Conservation (phyloP, 2,113 vertebrate genomes). For the Martes martes region DNA sequence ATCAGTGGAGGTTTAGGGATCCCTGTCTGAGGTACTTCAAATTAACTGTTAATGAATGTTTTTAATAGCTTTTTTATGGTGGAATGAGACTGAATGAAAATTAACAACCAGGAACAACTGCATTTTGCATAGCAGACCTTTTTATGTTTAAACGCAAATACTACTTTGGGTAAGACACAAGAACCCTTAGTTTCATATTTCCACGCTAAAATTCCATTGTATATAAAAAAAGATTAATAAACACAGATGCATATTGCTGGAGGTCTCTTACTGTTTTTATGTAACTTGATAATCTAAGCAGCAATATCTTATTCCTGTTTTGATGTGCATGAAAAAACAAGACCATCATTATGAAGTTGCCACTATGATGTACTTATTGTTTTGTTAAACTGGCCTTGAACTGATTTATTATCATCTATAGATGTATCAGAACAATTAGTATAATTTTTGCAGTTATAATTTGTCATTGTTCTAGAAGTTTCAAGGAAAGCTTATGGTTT, state of each 20-base stretch:
- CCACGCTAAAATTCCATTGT: neutral
- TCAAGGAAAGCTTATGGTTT: neutral
- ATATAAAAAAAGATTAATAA: neutral
- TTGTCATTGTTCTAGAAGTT: neutral
- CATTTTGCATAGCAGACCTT: conserved; percentile 57
- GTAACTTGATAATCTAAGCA: neutral
- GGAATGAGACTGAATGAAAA: conserved; percentile 69
- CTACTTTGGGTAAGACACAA: conserved; percentile 56
- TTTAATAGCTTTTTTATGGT: conserved; percentile 78
- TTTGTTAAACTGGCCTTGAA: neutral
- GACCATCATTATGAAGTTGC: neutral
- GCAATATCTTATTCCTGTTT: neutral
- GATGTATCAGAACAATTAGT: neutral
- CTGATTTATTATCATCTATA: neutral
- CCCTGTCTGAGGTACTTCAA: conserved; percentile 74
- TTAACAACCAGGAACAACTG: conserved; percentile 39
- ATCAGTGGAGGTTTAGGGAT: conserved; percentile 73
- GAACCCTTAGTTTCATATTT: conserved; percentile 57
- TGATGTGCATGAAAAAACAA: neutral
- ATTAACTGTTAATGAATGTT: conserved; percentile 77
- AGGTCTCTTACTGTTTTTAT: neutral
- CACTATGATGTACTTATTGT: neutral
- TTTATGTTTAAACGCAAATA: conserved; percentile 68
- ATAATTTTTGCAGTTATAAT: neutral
- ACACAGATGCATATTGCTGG: neutral